A percentile compares a stretch with the other conserved stretches of the same genome.
phyloP scores from a whole-genome alignment of 2,888 invertebrate genomes.

The Cephonodes hylas region DNA sequence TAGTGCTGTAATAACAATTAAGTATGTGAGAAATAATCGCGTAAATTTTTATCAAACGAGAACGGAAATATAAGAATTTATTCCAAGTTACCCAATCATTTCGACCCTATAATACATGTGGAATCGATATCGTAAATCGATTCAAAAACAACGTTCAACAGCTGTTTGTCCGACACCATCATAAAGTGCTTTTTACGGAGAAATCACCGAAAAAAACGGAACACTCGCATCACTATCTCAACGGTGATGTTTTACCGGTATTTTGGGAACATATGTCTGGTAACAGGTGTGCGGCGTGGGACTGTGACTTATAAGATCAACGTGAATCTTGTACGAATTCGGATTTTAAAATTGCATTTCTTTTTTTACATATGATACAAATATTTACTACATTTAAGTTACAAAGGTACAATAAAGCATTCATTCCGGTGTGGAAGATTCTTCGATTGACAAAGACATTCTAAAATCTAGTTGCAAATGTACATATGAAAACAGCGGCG shows the following conservation, averaged over 20 bases:
- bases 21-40: not conserved
- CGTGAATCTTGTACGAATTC: not conserved
- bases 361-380: too few species aligned
- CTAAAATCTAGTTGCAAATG: conserved; percentile 23
- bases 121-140: conserved; percentile 43
- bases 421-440: not conserved
- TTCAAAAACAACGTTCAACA: conserved; percentile 34
- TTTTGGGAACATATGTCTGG: conserved; percentile 31
- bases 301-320: not conserved
- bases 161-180: conserved; percentile 41
- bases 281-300: conserved; percentile 17
- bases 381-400: too few species aligned
- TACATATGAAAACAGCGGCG: conserved; percentile 30
- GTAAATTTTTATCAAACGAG: too few species aligned
- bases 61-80: conserved; percentile 26
- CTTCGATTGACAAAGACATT: not conserved
- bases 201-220: conserved; percentile 38
- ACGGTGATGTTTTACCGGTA: conserved; percentile 37
- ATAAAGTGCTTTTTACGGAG: conserved; percentile 37
- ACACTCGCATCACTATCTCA: conserved; percentile 39
- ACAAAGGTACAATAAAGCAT: not conserved
- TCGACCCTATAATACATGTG: conserved; percentile 17
- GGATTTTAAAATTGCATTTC: not conserved
- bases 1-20: not conserved
- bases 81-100: not conserved